These are phyloP conservation scores for Diarsia rubi DNA, from an alignment of 2,888 invertebrate species.

Conservation along the genomic window DNA sequence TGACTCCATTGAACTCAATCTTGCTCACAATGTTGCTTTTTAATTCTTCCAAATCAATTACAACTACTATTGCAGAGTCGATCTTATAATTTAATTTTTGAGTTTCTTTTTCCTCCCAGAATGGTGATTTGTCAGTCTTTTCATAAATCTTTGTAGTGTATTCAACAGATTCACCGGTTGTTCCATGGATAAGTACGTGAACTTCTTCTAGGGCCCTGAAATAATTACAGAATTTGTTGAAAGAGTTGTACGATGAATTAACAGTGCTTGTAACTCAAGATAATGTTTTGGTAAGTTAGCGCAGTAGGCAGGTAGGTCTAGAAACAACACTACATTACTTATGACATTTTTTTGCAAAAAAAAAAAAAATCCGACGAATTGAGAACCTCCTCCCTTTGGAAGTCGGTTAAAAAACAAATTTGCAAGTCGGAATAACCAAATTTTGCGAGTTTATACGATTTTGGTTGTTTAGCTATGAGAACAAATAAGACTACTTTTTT, in stretches of 20 bases:
- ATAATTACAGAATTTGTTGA: slow-evolving; percentile 33
- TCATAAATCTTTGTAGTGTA: slow-evolving; percentile 81
- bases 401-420: too few species aligned
- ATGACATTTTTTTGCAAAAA: too few species aligned
- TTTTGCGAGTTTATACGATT: too few species aligned
- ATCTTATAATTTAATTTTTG: slow-evolving; percentile 64
- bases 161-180: slow-evolving; percentile 67
- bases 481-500: too few species aligned
- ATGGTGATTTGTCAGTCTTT: slow-evolving; percentile 67
- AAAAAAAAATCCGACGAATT: too few species aligned
- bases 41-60: slow-evolving; percentile 77
- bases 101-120: slow-evolving; percentile 73
- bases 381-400: too few species aligned
- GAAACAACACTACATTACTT: too few species aligned
- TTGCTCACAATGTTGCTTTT: slow-evolving; percentile 69
- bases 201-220: slow-evolving; percentile 80
- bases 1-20: slow-evolving; percentile 76
- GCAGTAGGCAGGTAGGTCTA: too few species aligned
- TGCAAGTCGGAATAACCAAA: too few species aligned
- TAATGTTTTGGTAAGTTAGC: background rate
- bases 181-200: slow-evolving; percentile 75
- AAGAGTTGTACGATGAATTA: background rate
- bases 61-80: slow-evolving; percentile 70
- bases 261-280: background rate
- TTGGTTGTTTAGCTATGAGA: too few species aligned